Evolutionary conservation across 2,888 invertebrate species (phyloP), one percentile per base, ranked within the genome.

Genomic region (Drosophila barbarae): DNA sequence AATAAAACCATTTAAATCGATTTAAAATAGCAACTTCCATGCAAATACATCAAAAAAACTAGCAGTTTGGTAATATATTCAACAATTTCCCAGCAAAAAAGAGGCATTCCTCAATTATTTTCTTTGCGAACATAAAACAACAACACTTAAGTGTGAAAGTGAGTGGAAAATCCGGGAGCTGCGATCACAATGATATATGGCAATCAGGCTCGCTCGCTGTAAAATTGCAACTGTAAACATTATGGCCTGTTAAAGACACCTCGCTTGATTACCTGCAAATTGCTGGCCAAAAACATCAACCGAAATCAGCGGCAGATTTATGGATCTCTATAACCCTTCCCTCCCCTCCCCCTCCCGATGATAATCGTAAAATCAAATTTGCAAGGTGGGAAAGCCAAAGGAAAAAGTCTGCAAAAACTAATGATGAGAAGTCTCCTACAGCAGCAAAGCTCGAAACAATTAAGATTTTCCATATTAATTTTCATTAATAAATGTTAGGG

Each of bases 401-500:
- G 46, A 52, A 51, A 36, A 42, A 36, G 12, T 9, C 26, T n/a
- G 12, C 3, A 13, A n/a, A 26, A 15, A 50, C 44, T 38, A 42
- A 42, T 42, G 47, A 28, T 52, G 63, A 52, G 63, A 64, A 44
- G 44, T 18, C 18, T 18, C 18, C 32, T 36, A 8, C 36, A 13
- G 6, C 41, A 23, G 41, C 35, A 38, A 44, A n/a, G 53, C 63
- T 21, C 52, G 44, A 52, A 63, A 44, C 42, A 64, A 63, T 63
- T 63, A 23, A 28, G 38, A 32, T 68, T 66, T 67, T 50, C n/a
- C 49, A 23, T 56, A 76, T 52, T 84, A 75, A 78, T 86, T 86
- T 87, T 81, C 87, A 86, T 85, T 87, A 84, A 85, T 84, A 84
- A 84, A 73, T 76, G 72, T 77, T 72, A 69, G 57, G 73, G 47